A percentile compares a stretch with the other conserved stretches of the same genome.
These are phyloP conservation scores for Mimumesa dahlbomi DNA, from an alignment of 2,888 invertebrate genomes.

Conservation along the genomic window DNA sequence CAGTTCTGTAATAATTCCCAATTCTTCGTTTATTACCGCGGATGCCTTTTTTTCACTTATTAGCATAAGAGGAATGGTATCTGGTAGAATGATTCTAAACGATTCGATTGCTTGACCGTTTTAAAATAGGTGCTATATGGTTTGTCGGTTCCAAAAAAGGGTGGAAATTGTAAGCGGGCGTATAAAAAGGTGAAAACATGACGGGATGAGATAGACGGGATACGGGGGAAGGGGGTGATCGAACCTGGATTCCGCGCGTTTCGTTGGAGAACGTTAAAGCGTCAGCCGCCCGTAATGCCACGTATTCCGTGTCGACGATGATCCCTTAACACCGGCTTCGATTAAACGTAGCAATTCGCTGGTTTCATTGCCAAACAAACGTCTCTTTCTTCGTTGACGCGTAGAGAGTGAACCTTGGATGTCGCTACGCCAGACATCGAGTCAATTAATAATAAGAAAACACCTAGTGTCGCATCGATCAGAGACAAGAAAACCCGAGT, in stretches of 20 bases:
- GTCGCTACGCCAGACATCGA: too few relatives aligned
- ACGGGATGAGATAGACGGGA: slow-evolving; percentile 2
- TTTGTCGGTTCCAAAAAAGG: background rate
- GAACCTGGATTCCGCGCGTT: too few relatives aligned
- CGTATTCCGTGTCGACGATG: slow-evolving; percentile 1
- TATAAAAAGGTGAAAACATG: slow-evolving; percentile 27
- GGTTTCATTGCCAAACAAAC: too few relatives aligned
- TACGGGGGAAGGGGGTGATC: background rate
- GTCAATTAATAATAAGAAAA: too few relatives aligned
- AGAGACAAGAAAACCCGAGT: too few relatives aligned
- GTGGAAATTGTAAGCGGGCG: background rate
- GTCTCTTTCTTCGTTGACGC: too few relatives aligned
- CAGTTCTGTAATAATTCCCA: background rate
- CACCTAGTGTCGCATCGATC: too few relatives aligned
- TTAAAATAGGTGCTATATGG: background rate
- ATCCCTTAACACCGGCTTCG: slow-evolving; percentile 24
- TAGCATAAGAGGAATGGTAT: background rate
- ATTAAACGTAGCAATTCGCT: too few relatives aligned
- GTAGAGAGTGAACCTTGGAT: too few relatives aligned
- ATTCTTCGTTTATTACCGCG: background rate
- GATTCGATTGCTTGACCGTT: too few relatives aligned
- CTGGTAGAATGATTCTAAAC: too few relatives aligned
- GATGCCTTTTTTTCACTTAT: background rate
- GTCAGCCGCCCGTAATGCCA: slow-evolving; percentile 7
- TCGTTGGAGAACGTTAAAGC: too few relatives aligned